Percentiles rank a stretch among this genome's conserved stretches.
Evolutionary conservation across 2,113 vertebrate species (phyloP).

Genomic region (Pogonocichla stellata): DNA sequence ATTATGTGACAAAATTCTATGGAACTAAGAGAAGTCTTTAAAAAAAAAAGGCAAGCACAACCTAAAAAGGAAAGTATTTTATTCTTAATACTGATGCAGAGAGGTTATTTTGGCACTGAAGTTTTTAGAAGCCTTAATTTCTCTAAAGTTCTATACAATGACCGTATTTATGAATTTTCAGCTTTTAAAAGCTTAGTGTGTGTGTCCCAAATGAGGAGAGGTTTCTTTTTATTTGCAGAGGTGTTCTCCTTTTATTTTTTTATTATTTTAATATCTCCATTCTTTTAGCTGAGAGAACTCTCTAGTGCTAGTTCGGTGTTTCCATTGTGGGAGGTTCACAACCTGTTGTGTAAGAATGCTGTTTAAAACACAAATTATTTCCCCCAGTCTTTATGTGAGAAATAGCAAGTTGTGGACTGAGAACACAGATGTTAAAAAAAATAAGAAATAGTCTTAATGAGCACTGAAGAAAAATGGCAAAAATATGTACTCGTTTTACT

Average conservation of each 20-base stretch:
- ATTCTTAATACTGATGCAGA: constrained; percentile 72
- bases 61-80: constrained; percentile 70
- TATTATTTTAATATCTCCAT: constrained; percentile 13
- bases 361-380: neutral
- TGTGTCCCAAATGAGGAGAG: constrained; percentile 54
- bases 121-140: constrained; percentile 78
- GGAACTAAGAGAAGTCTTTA: constrained; percentile 58
- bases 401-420: constrained; percentile 12
- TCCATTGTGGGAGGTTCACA: constrained; percentile 15
- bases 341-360: constrained; percentile 3
- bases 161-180: constrained; percentile 58
- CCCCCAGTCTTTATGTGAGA: neutral
- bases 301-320: constrained; percentile 45
- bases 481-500: neutral
- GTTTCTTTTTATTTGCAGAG: constrained; percentile 57
- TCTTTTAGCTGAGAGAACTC: constrained; percentile 34
- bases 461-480: constrained; percentile 45
- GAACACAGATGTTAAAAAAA: neutral
- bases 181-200: constrained; percentile 58
- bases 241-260: constrained; percentile 31
- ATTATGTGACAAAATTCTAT: constrained; percentile 69
- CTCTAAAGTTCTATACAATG: constrained; percentile 57
- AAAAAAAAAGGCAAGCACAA: constrained; percentile 71
- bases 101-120: constrained; percentile 73
- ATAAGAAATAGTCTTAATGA: neutral